Base-by-base conservation (phyloP, 2,797 vertebrate species). In the Gymnocypris eckloni region DNA sequence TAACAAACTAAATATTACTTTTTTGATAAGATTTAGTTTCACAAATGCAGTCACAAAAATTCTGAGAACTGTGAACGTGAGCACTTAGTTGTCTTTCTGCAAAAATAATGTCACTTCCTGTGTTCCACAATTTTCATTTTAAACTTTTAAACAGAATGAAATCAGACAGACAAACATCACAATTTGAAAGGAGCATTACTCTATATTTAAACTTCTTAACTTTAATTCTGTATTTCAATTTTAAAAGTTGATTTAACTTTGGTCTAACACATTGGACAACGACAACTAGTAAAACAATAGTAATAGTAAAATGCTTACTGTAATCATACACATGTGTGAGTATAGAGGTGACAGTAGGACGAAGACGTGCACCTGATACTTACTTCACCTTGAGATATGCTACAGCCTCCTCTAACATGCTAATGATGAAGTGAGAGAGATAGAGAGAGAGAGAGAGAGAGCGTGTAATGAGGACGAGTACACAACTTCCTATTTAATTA, bases 401-500 rank as follows among this genome's bases (percentile, higher is more conserved):
- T 39, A 41, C 50, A 79, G 83, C 41, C 83, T 85, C 66, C 54
- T 72, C 41, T 50, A 79, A 61, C 76, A 61, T 39, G 66, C 66
- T 71, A 61, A 79, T 79, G 67, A 64, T 71, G 52, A 73, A 59
- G 70, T 64, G 70, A 73, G 54, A 67, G 43, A 80, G 75, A 71
- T 22, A 71, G 37, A 61, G 52, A 73, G 52, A 80, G 43, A 67
- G 75, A 72, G 41, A 71, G 50, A 73, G 52, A 22, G 33, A 39
- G 71, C 54, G 10, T 79, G 75, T 84, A 59, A 78, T 28, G n/a
- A 79, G 67, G 33, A 71, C 8, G 2, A 54, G 75, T 71, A 61
- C 66, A 85, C 83, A 71, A 61, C 50, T 71, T 85, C 52, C 41
- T 85, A 59, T 84, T 84, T 52, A 70, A 78, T 72, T 79, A 85